Conservation (phyloP, 1,140 invertebrate species). For the Trichoplusia ni region DNA sequence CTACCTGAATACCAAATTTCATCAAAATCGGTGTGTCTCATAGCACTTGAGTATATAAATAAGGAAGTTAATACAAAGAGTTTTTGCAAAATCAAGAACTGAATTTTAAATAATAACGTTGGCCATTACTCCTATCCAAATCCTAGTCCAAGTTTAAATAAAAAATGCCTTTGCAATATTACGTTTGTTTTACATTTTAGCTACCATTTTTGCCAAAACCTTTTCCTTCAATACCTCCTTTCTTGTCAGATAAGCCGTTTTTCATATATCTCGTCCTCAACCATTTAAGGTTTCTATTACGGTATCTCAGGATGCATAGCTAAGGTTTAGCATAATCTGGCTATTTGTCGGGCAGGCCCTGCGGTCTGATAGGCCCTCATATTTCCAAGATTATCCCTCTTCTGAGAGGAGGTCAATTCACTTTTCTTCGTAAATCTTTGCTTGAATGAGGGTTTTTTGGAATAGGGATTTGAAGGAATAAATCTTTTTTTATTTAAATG, state of each 20-base stretch:
- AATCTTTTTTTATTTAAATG: neutral
- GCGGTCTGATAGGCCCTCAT: conserved; percentile 37
- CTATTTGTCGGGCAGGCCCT: conserved; percentile 37
- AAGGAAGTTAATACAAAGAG: too few species aligned
- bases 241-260: neutral
- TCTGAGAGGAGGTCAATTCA: conserved; percentile 31
- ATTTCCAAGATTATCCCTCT: conserved; percentile 47
- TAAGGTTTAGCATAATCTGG: conserved; percentile 49
- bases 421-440: conserved; percentile 29
- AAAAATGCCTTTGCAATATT: too few species aligned
- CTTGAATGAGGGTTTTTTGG: conserved; percentile 5
- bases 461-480: neutral
- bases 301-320: conserved; percentile 22
- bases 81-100: too few species aligned
- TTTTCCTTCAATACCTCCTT: neutral
- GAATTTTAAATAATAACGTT: too few species aligned
- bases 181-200: too few species aligned
- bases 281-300: neutral
- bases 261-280: neutral
- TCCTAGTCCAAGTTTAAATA: too few species aligned
- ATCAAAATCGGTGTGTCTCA: too few species aligned
- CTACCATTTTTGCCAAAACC: too few species aligned
- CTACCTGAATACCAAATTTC: too few species aligned
- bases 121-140: too few species aligned
- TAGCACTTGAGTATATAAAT: too few species aligned